Percentiles rank a stretch among this genome's conserved stretches.
phyloP scores from a whole-genome alignment of 2,888 invertebrate genomes.

The Idaea dimidiata region DNA sequence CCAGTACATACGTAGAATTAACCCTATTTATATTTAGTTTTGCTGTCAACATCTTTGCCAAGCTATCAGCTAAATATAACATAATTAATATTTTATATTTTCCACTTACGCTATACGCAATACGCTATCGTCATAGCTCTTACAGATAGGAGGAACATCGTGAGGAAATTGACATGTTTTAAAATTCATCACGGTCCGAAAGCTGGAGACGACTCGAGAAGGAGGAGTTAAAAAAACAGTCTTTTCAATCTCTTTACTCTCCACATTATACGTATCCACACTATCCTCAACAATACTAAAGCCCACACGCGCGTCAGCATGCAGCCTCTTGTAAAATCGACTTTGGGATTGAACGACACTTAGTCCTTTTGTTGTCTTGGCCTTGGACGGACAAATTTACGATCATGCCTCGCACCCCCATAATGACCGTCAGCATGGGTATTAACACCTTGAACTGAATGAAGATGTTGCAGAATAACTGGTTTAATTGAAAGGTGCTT shows the following conservation, averaged over 20 bases:
- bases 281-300: slow-evolving; percentile 29
- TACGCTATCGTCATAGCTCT: too few relatives aligned
- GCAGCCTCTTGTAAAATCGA: slow-evolving; percentile 77
- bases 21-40: too few relatives aligned
- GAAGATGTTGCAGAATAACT: slow-evolving; percentile 48
- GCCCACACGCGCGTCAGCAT: slow-evolving; percentile 74
- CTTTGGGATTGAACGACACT: slow-evolving; percentile 70
- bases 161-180: too few relatives aligned
- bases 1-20: too few relatives aligned
- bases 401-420: slow-evolving; percentile 56
- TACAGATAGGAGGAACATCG: too few relatives aligned
- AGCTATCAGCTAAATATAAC: too few relatives aligned
- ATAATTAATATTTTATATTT: too few relatives aligned
- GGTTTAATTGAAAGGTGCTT: slow-evolving; percentile 1
- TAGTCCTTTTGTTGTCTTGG: slow-evolving; percentile 67
- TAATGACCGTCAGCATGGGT: slow-evolving; percentile 70
- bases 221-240: too few relatives aligned
- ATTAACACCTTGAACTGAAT: slow-evolving; percentile 75
- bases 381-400: slow-evolving; percentile 75
- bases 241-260: slow-evolving; percentile 7
- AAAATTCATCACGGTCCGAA: too few relatives aligned
- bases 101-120: too few relatives aligned
- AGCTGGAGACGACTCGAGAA: too few relatives aligned
- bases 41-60: too few relatives aligned
- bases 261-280: slow-evolving; percentile 40